A percentile compares a stretch with the other conserved stretches of the same genome.
Conservation (phyloP, 2,113 vertebrate genomes). For the Chiloscyllium plagiosum region DNA sequence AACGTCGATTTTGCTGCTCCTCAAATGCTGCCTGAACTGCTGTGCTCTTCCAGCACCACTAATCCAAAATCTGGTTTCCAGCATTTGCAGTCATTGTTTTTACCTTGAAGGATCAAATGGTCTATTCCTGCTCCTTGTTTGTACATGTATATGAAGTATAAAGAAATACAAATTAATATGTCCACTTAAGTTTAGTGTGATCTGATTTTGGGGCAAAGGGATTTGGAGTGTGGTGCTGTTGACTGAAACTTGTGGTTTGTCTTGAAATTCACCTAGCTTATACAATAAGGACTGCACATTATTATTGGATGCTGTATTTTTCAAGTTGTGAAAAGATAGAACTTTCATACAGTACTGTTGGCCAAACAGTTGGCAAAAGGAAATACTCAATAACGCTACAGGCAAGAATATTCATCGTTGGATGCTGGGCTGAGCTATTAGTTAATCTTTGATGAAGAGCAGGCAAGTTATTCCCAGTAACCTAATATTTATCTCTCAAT, state of each 20-base stretch:
- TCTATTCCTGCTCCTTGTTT: too few species aligned
- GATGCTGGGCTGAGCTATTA: background rate
- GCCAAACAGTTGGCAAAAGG: background rate
- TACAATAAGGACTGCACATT: background rate
- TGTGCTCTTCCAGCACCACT: too few species aligned
- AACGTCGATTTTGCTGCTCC: too few species aligned
- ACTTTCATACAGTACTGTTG: background rate
- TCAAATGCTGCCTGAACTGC: too few species aligned
- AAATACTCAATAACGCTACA: background rate
- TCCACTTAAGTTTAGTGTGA: background rate
- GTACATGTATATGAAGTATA: background rate
- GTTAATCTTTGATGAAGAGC: background rate
- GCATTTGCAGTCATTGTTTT: too few species aligned
- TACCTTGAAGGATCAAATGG: too few species aligned
- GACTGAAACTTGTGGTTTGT: background rate
- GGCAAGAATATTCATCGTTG: background rate
- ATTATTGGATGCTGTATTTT: background rate
- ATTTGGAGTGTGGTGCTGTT: background rate
- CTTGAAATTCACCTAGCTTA: background rate
- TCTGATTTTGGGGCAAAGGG: background rate
- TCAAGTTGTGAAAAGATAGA: background rate
- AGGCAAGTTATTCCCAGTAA: background rate
- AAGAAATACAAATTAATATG: slow-evolving; percentile 1
- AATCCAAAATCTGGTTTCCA: too few species aligned
- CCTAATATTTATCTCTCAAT: background rate